Conservation (phyloP, 2,888 invertebrate species). For the Hyles lineata region DNA sequence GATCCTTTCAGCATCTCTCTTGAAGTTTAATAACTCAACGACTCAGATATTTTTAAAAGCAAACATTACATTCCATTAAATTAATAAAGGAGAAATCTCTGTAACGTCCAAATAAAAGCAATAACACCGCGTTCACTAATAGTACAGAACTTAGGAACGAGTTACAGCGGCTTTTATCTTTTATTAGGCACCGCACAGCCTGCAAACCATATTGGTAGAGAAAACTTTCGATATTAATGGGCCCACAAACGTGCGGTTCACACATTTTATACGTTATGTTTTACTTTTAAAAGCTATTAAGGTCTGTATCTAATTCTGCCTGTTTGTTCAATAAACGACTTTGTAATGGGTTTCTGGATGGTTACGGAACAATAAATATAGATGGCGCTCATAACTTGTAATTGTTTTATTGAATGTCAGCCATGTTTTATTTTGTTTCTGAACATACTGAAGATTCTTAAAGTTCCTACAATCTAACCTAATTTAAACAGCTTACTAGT, state of each 20-base stretch:
- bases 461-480: no score
- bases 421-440: neutral
- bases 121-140: conserved; percentile 39
- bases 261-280: conserved; percentile 35
- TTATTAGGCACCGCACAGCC: conserved; percentile 61
- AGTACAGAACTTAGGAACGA: conserved; percentile 44
- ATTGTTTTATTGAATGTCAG: neutral
- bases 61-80: neutral
- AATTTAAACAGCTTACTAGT: no score
- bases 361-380: conserved; percentile 11
- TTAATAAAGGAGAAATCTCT: conserved; percentile 29
- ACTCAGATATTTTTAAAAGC: neutral
- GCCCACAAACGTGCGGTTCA: conserved; percentile 43
- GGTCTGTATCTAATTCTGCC: conserved; percentile 21
- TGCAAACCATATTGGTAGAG: conserved; percentile 58
- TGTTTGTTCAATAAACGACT: conserved; percentile 19
- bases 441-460: no score
- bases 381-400: neutral
- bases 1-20: no score
- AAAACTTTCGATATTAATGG: conserved; percentile 68
- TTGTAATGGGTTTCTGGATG: conserved; percentile 9
- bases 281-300: conserved; percentile 29
- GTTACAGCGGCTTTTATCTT: conserved; percentile 64
- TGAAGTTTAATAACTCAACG: no score
- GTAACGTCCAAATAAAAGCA: conserved; percentile 38